These are phyloP conservation scores for Orientallactaga sibirica DNA, from an alignment of 2,797 vertebrate species.

Conservation along the genomic window DNA sequence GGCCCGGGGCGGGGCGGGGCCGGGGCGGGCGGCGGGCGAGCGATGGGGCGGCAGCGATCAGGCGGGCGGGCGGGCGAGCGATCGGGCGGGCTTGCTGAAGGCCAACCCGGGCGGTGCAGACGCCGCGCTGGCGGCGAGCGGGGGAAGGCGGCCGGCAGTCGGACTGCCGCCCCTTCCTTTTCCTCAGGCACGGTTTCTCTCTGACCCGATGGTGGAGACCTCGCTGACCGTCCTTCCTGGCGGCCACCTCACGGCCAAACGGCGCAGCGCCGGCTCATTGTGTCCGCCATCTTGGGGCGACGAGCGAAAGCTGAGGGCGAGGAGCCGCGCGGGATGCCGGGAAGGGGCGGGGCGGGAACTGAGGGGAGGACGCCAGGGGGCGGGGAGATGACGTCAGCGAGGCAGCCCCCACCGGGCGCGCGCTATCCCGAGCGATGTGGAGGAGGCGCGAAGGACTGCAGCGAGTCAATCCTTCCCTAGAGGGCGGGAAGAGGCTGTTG, in stretches of 20 bases:
- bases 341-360: background rate
- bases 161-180: background rate
- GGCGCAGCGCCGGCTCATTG: slow-evolving; percentile 85
- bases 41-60: background rate
- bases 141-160: no score
- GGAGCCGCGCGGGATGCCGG: slow-evolving; percentile 58
- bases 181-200: no score
- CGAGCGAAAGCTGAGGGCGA: slow-evolving; percentile 61
- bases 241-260: slow-evolving; percentile 70
- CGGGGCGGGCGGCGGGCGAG: slow-evolving; percentile 10
- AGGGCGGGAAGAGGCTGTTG: background rate
- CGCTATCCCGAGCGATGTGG: no score
- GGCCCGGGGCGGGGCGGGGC: slow-evolving; percentile 75
- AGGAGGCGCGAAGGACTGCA: rapidly evolving
- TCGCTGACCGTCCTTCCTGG: background rate
- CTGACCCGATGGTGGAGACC: no score
- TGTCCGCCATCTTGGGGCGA: slow-evolving; percentile 88
- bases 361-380: background rate
- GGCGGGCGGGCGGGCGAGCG: background rate
- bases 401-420: background rate
- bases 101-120: no score
- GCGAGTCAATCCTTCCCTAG: background rate
- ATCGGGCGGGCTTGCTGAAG: no score
- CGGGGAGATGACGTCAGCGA: slow-evolving; percentile 60
- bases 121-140: no score